Base-by-base conservation (phyloP, 2,113 vertebrate genomes). In the Hymenochirus boettgeri region DNA sequence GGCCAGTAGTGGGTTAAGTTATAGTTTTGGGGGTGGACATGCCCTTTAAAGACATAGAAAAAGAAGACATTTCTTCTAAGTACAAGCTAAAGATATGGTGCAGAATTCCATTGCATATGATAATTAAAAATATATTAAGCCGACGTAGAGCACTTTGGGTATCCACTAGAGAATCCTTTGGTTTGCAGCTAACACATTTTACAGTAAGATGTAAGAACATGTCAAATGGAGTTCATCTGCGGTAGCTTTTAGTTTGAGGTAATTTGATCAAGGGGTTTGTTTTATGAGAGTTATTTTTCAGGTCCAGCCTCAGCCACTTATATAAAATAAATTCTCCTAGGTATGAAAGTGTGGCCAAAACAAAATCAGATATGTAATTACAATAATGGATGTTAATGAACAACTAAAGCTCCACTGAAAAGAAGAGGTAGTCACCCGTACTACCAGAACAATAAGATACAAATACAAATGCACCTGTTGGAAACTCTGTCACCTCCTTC, bases 161-260 rank as follows among this genome's bases (percentile, higher is more conserved):
- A 62, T 51, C 24, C 60, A 62, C 60, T 31, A n/a, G 60, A 62
- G 47, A 37, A 7, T 15, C 18, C 12, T 29, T 35, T 48, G 31
- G 12, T 9, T 19, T 29, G 11, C 23, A 62, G 22, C 18, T 12
- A 33, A 50, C 29, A 51, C 23, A 21, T 26, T 48, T 22, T 50
- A 33, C 47, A 62, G 15, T 37, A 61, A 51, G 15, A 23, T 12
- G 21, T 13, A 22, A 22, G 19, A 21, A 8, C 25, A 27, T 17
- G 52, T n/a, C 13, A 29, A 17, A 29, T 55, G 37, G 15, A 23
- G 7, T 21, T 23, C 13, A 31, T 23, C 15, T 35, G 33, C 24
- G 7, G 37, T 17, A 1, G 25, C 18, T 31, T 31, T 24, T 15
- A 42, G 39, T 42, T 15, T 42, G 39, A 42, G 39, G 13, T 5